Percentiles rank a stretch among this genome's conserved stretches.
Evolutionary conservation across 2,797 vertebrate species (phyloP).

Genomic region (Xenentodon cancila): DNA sequence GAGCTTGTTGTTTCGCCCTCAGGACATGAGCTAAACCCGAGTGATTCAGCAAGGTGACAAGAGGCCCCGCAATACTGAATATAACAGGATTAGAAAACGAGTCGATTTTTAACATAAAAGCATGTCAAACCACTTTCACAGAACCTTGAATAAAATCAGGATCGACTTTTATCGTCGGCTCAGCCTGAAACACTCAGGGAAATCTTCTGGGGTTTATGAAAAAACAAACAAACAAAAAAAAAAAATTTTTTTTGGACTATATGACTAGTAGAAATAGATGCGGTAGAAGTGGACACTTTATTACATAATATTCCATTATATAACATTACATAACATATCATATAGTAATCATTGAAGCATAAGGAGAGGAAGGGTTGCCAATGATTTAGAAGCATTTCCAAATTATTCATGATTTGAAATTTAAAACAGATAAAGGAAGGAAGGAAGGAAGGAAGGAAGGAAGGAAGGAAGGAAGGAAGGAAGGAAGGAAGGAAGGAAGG

Average conservation of each 20-base stretch:
- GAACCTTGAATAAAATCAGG: not conserved
- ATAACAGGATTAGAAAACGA: no score
- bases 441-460: not conserved
- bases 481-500: no score
- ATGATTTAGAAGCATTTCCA: not conserved
- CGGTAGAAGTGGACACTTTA: not conserved
- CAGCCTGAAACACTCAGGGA: not conserved
- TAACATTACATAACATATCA: conserved; percentile 29
- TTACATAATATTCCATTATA: conserved; percentile 20
- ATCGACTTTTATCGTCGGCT: not conserved
- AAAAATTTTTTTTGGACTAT: not conserved
- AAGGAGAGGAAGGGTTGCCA: not conserved
- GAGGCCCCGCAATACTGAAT: no score
- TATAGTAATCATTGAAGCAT: conserved; percentile 7
- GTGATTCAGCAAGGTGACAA: no score
- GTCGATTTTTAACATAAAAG: no score
- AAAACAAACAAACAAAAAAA: not conserved
- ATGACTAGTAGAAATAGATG: not conserved
- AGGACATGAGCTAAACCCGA: no score
- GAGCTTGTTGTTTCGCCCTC: no score
- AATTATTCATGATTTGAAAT: not conserved
- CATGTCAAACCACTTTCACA: not conserved
- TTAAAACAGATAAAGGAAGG: not conserved
- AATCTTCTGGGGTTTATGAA: not conserved
- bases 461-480: not conserved